Evolutionary conservation across 2,888 invertebrate species (phyloP).

Genomic region (Itoplectis maculator): DNA sequence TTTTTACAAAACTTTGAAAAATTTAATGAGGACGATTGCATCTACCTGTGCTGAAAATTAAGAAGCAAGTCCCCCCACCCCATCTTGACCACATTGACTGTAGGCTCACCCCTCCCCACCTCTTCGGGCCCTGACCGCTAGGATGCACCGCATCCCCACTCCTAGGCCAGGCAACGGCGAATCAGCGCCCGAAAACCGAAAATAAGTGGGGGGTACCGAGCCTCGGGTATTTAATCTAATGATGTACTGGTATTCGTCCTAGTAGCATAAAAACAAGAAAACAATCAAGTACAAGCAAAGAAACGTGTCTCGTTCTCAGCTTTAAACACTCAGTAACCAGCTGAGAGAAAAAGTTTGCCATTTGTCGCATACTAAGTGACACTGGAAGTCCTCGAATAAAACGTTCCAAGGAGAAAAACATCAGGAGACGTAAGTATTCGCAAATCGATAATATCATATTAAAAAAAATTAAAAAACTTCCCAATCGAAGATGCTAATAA

Average conservation of each 20-base stretch:
- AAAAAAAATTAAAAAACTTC: not conserved
- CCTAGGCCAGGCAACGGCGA: not conserved
- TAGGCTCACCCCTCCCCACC: not conserved
- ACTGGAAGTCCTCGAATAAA: not conserved
- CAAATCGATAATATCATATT: not conserved
- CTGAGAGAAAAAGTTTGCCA: slow-evolving; percentile 3
- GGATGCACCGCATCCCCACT: not conserved
- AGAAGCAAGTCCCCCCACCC: not conserved
- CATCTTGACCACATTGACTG: not conserved
- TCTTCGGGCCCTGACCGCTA: no score
- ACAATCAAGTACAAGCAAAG: slow-evolving; percentile 1
- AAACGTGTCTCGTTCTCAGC: not conserved
- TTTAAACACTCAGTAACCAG: not conserved
- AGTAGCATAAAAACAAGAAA: slow-evolving; percentile 1
- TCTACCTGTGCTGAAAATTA: no score
- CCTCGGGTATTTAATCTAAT: not conserved
- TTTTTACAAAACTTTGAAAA: no score
- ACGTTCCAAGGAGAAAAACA: not conserved
- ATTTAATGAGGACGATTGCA: no score
- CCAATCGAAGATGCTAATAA: no score
- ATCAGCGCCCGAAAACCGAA: not conserved
- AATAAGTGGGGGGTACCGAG: not conserved
- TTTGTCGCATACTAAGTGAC: no score
- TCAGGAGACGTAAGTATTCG: not conserved
- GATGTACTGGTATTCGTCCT: not conserved